Percentiles rank a stretch among this genome's conserved stretches.
phyloP scores from a whole-genome alignment of 2,113 vertebrate species.

The Acrocephalus kingi region DNA sequence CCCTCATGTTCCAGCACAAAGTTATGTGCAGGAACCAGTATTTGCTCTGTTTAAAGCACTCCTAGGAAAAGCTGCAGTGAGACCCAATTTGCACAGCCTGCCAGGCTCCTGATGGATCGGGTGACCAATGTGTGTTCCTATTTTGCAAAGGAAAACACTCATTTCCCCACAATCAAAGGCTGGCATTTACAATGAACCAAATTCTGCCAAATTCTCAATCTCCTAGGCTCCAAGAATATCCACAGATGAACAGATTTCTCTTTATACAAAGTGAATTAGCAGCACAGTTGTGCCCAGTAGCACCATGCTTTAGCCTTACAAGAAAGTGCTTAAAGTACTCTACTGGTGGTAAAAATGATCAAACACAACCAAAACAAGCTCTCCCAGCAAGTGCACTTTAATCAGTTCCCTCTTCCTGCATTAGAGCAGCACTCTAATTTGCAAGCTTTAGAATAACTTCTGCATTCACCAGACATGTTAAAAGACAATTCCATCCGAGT shows the following conservation, averaged over 20 bases:
- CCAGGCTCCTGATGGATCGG: not conserved
- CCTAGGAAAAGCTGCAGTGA: not conserved
- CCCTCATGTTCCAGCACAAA: not conserved
- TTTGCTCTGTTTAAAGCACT: not conserved
- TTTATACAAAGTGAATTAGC: not conserved
- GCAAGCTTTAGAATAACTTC: not conserved
- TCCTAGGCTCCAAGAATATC: not conserved
- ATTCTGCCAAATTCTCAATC: conserved; percentile 2
- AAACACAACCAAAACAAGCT: not conserved
- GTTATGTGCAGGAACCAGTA: not conserved
- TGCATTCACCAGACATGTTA: not conserved
- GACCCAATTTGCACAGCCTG: not conserved
- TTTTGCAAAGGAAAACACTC: conserved; percentile 37
- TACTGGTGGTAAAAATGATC: not conserved
- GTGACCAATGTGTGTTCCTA: not conserved
- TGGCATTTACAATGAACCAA: conserved; percentile 25
- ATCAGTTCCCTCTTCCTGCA: not conserved
- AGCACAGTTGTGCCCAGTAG: not conserved
- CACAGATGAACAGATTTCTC: not conserved
- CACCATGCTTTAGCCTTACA: not conserved
- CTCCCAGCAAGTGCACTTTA: not conserved
- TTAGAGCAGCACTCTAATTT: not conserved
- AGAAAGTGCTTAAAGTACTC: not conserved
- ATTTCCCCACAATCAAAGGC: conserved; percentile 31
- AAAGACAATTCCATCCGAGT: not conserved